Evolutionary conservation across 2,888 invertebrate genomes (phyloP).

Genomic region (Brachypalpus laphriformis): DNA sequence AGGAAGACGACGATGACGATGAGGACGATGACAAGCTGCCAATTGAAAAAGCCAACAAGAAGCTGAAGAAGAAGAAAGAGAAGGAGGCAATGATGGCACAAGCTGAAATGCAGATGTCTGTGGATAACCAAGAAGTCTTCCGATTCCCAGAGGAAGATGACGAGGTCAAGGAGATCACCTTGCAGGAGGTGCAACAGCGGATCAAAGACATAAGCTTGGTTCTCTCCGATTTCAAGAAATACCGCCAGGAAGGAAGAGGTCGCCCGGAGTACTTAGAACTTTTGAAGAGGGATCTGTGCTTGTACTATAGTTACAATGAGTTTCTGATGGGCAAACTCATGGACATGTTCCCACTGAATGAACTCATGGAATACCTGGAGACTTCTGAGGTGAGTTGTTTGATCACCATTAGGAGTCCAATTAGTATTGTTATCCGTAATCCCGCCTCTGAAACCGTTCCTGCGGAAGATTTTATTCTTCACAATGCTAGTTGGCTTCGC

Average conservation of each 20-base stretch:
- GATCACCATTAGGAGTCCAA: no score
- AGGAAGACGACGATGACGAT: conserved; percentile 80
- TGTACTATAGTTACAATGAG: conserved; percentile 98
- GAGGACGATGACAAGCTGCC: conserved; percentile 89
- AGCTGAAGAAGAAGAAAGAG: conserved; percentile 89
- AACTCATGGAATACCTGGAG: conserved; percentile 96
- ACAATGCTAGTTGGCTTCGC: no score
- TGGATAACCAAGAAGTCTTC: conserved; percentile 89
- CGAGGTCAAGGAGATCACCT: conserved; percentile 88
- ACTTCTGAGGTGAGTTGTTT: conserved; percentile 94
- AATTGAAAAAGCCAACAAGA: conserved; percentile 92
- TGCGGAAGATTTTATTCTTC: no score
- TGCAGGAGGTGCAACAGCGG: conserved; percentile 93
- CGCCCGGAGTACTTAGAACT: conserved; percentile 92
- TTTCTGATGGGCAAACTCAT: conserved; percentile 96
- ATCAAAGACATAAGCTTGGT: conserved; percentile 93
- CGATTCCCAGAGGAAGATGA: conserved; percentile 90
- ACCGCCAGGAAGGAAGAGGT: conserved; percentile 87
- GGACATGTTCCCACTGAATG: conserved; percentile 93
- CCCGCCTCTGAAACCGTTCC: no score
- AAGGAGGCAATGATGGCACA: conserved; percentile 89
- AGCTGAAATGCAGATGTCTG: conserved; percentile 92
- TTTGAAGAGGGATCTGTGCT: conserved; percentile 92
- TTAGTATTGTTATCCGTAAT: no score
- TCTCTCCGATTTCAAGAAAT: conserved; percentile 89